phyloP scores from a whole-genome alignment of 2,888 invertebrate species.

The Dilophus febrilis region DNA sequence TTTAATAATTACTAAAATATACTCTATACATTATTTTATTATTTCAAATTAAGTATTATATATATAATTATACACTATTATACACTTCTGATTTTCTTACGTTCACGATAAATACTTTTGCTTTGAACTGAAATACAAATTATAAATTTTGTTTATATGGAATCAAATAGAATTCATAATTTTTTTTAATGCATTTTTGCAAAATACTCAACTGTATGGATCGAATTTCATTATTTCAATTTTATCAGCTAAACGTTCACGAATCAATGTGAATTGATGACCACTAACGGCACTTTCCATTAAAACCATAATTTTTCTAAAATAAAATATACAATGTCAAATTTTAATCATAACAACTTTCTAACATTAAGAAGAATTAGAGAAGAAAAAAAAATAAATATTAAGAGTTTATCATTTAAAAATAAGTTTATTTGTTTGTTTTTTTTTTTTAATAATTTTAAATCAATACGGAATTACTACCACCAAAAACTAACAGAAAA shows the following conservation, averaged over 20 bases:
- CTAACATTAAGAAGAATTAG: conserved; percentile 95
- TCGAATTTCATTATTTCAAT: conserved; percentile 57
- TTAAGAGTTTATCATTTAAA: too few relatives aligned
- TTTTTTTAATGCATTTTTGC: conserved; percentile 1
- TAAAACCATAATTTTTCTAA: conserved; percentile 56
- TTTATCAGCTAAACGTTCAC: conserved; percentile 64
- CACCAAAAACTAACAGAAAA: conserved; percentile 99
- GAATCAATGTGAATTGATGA: conserved; percentile 44
- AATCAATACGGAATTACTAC: conserved; percentile 25
- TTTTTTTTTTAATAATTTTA: neutral
- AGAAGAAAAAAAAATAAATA: too few relatives aligned
- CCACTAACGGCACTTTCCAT: conserved; percentile 66
- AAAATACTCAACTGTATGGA: conserved; percentile 51
- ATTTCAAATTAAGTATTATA: too few relatives aligned
- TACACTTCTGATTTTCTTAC: conserved; percentile 57
- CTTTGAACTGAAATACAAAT: conserved; percentile 58
- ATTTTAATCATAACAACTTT: conserved; percentile 3
- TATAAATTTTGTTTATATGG: too few relatives aligned
- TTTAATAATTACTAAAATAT: too few relatives aligned
- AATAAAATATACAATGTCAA: too few relatives aligned
- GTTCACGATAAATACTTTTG: conserved; percentile 48
- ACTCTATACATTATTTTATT: too few relatives aligned
- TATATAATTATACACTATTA: too few relatives aligned
- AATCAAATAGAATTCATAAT: conserved; percentile 10
- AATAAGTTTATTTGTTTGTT: too few relatives aligned